phyloP scores from a whole-genome alignment of 2,113 vertebrate species.

The Peromyscus californicus region DNA sequence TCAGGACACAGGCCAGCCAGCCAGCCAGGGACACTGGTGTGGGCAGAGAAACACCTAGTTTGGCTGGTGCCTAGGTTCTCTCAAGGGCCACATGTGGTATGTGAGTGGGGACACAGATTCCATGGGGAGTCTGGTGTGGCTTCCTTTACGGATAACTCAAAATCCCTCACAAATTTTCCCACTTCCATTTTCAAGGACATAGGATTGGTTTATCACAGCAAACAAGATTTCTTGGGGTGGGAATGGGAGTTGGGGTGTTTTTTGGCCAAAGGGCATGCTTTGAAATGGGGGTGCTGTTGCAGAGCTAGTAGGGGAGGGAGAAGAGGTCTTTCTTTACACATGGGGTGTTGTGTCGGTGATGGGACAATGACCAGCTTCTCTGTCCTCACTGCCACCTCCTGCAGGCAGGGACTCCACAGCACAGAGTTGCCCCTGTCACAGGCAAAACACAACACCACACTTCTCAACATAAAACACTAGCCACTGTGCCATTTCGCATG shows the following conservation, averaged over 20 bases:
- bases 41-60: constrained; percentile 22
- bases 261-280: neutral
- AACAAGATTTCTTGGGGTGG: neutral
- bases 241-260: no score
- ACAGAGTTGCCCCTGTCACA: neutral
- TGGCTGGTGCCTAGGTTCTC: neutral
- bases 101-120: neutral
- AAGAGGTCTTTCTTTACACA: neutral
- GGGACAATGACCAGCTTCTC: neutral
- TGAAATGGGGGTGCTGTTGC: neutral
- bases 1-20: neutral
- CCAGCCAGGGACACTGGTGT: neutral
- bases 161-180: neutral
- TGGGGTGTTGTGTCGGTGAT: neutral
- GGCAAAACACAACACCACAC: neutral
- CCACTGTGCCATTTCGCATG: no score
- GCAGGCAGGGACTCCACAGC: neutral
- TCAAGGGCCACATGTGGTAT: neutral
- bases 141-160: neutral
- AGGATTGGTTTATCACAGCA: neutral
- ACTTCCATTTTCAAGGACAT: neutral
- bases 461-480: neutral
- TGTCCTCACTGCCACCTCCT: neutral
- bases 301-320: neutral
- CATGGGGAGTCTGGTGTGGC: neutral